Base-by-base conservation (phyloP, 1,140 invertebrate genomes). In the Thaumetopoea pityocampa region DNA sequence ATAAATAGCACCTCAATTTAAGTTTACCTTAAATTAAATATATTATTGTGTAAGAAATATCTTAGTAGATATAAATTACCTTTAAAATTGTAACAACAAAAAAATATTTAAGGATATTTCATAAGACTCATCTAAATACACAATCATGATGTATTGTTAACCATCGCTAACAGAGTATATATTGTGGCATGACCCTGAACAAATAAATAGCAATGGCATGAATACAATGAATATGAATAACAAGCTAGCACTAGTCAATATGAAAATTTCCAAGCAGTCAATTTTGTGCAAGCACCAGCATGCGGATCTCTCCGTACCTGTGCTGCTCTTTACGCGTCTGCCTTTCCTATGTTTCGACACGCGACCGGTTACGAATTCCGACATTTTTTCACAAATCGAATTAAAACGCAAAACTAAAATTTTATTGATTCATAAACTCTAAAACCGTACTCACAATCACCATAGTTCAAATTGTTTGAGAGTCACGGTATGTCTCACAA, bases 231-330 rank as follows among this genome's bases (percentile, higher is more conserved):
- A 14, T 29, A 30, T 41, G 37, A 41, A 23, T 12, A 9, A 32
- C 35, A 61, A 67, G 51, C 58, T 50, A 67, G 56, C 49, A 46
- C 61, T 74, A 69, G 47, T 65, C 48, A 51, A 67, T 56, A 60
- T 42, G 43, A 55, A 54, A 35, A 37, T 57, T 32, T 67, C 43
- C 61, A 80, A 80, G 71, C 71, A 46, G 47, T 50, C n/a, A 59
- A 50, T 67, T 55, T 50, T 38, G 48, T 67, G 45, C 49, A 56
- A 56, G 63, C 61, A 57, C 49, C 59, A 55, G 27, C 69, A 79
- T 79, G 67, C 76, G 51, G 46, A 41, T 52, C 47, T 55, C 32
- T 45, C 53, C 67, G 61, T 80, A 81, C 79, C 77, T 79, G 74
- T 65, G 51, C 71, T 65, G 47, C 40, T 67, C 56, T 73, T 78